A percentile compares a stretch with the other conserved stretches of the same genome.
Evolutionary conservation across 2,113 vertebrate species (phyloP).

Genomic region (Pygoscelis adeliae): DNA sequence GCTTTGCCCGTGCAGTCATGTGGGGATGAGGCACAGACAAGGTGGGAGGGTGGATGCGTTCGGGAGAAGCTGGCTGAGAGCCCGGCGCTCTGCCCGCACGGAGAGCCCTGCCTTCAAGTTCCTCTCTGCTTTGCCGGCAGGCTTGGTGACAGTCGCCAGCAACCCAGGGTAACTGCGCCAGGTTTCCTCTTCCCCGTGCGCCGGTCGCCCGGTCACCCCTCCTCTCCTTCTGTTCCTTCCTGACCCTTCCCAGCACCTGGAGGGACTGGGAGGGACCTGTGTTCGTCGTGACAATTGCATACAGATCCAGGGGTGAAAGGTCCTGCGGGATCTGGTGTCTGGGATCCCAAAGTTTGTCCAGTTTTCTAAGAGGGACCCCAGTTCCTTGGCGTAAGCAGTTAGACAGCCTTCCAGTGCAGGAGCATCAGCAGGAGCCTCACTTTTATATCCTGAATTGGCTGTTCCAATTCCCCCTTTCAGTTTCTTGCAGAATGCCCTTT

Average conservation of each 20-base stretch:
- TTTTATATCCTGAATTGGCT: background rate
- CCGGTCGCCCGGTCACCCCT: background rate
- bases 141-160: background rate
- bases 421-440: background rate
- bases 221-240: background rate
- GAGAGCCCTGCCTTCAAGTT: background rate
- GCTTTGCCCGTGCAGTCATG: accelerated
- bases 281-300: background rate
- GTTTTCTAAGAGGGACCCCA: background rate
- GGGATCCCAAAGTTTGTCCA: background rate
- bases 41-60: background rate
- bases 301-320: background rate
- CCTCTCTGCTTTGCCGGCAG: background rate
- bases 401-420: background rate
- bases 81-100: background rate
- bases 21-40: background rate
- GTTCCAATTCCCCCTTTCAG: background rate
- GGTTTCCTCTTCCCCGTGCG: background rate
- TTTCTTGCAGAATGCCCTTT: background rate
- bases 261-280: background rate
- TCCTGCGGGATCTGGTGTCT: background rate
- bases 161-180: background rate
- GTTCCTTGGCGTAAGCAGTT: background rate
- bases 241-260: background rate
- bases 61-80: background rate